Evolutionary conservation across 2,113 vertebrate species (phyloP).

Genomic region (Baryphthengus martii): DNA sequence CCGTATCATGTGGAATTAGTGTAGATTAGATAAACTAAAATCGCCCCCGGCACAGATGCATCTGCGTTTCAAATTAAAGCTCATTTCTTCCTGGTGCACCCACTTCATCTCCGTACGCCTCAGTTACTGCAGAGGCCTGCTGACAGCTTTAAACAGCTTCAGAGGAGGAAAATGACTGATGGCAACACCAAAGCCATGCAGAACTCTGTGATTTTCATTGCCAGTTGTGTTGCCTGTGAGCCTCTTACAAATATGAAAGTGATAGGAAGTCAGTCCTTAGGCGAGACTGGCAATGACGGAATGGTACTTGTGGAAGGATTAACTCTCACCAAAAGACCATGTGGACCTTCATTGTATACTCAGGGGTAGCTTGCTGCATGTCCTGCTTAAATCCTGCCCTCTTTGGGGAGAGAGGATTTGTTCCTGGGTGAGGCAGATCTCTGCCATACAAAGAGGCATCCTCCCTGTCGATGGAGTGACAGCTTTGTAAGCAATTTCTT

Average conservation of each 20-base stretch:
- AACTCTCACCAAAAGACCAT: neutral
- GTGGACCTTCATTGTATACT: neutral
- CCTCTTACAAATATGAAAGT: neutral
- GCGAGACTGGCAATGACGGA: neutral
- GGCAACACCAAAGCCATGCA: neutral
- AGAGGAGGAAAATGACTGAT: neutral
- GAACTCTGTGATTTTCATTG: neutral
- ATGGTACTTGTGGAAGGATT: neutral
- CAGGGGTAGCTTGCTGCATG: neutral
- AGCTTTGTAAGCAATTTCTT: neutral
- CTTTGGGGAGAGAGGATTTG: neutral
- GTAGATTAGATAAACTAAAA: neutral
- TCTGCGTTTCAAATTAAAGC: neutral
- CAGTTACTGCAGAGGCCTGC: neutral
- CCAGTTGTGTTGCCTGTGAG: neutral
- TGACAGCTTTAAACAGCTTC: neutral
- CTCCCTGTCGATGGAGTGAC: neutral
- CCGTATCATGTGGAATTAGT: neutral
- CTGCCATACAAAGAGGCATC: neutral
- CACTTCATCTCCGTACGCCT: neutral
- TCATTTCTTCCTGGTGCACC: neutral
- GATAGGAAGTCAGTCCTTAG: neutral
- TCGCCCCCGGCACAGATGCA: neutral
- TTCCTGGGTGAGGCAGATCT: neutral
- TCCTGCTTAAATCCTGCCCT: neutral